A percentile compares a stretch with the other conserved stretches of the same genome.
Conservation (phyloP, 2,113 vertebrate genomes). For the Chaetorhynchus papuensis region DNA sequence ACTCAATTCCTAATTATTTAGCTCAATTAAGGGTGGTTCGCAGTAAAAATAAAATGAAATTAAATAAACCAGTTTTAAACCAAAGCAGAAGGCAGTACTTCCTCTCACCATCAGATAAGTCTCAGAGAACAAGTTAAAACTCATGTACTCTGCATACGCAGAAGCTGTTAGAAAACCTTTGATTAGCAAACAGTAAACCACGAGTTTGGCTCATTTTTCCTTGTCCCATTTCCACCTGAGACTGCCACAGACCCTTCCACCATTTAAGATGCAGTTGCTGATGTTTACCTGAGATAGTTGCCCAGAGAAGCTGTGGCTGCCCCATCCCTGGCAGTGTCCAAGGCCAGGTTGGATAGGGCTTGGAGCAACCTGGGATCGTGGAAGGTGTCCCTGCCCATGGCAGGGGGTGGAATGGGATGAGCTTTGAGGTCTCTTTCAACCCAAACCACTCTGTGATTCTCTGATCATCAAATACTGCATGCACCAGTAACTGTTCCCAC, state of each 20-base stretch:
- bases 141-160: neutral
- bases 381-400: neutral
- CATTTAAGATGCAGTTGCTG: neutral
- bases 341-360: neutral
- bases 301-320: neutral
- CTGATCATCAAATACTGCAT: neutral
- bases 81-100: neutral
- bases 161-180: neutral
- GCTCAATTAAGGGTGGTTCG: neutral
- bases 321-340: neutral
- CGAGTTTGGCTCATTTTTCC: neutral
- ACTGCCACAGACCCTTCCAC: neutral
- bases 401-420: neutral
- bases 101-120: neutral
- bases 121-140: neutral
- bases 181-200: neutral
- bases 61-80: neutral
- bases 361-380: neutral
- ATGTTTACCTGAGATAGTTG: neutral
- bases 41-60: neutral
- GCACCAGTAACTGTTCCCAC: neutral
- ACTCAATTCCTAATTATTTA: neutral
- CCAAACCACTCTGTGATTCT: neutral
- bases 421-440: neutral
- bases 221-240: neutral